phyloP scores from a whole-genome alignment of 2,797 vertebrate genomes.

The Anguilla obscura region DNA sequence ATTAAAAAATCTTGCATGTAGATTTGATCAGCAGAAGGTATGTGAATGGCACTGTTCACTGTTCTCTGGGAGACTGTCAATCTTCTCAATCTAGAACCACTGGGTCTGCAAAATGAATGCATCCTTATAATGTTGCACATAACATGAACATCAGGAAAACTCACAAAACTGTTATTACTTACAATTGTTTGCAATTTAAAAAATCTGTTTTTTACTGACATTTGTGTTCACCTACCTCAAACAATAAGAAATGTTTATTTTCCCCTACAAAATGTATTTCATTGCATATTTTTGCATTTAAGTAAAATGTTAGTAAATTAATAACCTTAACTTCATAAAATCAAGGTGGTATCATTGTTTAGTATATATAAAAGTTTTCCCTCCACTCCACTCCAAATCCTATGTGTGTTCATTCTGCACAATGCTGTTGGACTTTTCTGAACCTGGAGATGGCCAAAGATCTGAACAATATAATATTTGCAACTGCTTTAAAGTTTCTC shows the following conservation, averaged over 20 bases:
- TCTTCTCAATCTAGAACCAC: constrained; percentile 18
- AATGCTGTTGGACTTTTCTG: not conserved
- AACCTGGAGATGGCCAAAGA: not conserved
- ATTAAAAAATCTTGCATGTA: constrained; percentile 16
- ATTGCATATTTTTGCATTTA: not conserved
- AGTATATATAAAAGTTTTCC: not conserved
- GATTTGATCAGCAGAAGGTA: constrained; percentile 25
- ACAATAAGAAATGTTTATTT: not conserved
- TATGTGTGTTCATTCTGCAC: not conserved
- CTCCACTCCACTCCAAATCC: not conserved
- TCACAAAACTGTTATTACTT: not conserved
- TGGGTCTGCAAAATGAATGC: not conserved
- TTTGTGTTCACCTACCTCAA: not conserved
- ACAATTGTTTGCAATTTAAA: not conserved
- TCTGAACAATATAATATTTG: not conserved
- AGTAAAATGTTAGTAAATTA: not conserved
- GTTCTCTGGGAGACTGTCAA: not conserved
- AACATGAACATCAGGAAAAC: not conserved
- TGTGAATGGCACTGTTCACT: constrained; percentile 25
- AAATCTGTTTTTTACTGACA: not conserved
- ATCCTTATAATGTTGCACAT: not conserved
- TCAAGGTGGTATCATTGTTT: no score
- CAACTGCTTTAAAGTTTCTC: not conserved
- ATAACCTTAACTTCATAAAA: no score
- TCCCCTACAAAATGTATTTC: not conserved